Conservation (phyloP, 1,140 invertebrate species). For the Ips typographus region DNA sequence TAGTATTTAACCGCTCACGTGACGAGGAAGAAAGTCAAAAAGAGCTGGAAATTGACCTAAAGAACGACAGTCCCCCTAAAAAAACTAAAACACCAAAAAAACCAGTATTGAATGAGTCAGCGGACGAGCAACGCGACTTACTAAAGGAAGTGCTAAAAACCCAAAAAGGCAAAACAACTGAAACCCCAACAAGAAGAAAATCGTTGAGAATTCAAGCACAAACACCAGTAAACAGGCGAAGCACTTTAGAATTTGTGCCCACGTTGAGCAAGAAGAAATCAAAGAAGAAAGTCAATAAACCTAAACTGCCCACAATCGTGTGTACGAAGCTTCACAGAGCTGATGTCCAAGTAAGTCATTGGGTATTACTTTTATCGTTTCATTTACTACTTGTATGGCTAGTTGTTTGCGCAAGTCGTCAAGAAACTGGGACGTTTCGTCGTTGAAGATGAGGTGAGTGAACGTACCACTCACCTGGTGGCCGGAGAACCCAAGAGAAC, state of each 20-base stretch:
- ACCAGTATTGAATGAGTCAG: no score
- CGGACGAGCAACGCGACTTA: conserved; percentile 27
- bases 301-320: conserved; percentile 46
- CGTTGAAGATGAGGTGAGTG: conserved; percentile 54
- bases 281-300: conserved; percentile 29
- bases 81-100: no score
- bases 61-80: no score
- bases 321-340: conserved; percentile 46
- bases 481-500: conserved; percentile 56
- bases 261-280: conserved; percentile 30
- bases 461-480: conserved; percentile 58
- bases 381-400: background rate
- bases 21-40: no score
- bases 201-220: conserved; percentile 16
- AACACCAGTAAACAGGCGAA: conserved; percentile 36
- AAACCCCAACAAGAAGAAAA: conserved; percentile 17
- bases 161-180: conserved; percentile 1
- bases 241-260: conserved; percentile 44
- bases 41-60: no score
- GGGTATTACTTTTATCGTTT: background rate
- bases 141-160: conserved; percentile 14
- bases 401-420: conserved; percentile 50
- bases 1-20: no score
- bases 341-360: conserved; percentile 38
- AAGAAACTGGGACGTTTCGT: conserved; percentile 54